Conservation (phyloP, 2,888 invertebrate genomes). For the Trichopoda pennipes region DNA sequence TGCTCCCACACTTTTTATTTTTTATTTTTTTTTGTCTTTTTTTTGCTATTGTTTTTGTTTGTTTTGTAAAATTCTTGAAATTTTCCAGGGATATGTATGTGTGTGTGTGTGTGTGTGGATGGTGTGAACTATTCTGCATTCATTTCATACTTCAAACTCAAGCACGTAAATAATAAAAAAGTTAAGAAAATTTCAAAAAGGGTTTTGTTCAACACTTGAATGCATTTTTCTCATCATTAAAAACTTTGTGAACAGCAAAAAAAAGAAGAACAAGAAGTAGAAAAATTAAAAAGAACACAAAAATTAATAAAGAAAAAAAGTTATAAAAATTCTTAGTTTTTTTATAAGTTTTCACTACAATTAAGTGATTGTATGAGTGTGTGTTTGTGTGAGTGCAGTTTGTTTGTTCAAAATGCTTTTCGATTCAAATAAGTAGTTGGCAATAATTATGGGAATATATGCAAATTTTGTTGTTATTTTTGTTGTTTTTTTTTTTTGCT, state of each 20-base stretch:
- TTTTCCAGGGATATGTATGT: neutral
- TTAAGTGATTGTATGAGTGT: slow-evolving; percentile 46
- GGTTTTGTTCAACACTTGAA: slow-evolving; percentile 54
- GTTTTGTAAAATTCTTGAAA: neutral
- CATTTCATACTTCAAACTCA: slow-evolving; percentile 6
- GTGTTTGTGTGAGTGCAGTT: slow-evolving; percentile 22
- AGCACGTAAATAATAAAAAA: neutral
- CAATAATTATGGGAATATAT: slow-evolving; percentile 64
- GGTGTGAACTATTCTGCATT: slow-evolving; percentile 39
- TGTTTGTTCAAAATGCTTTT: slow-evolving; percentile 13
- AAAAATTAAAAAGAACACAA: slow-evolving; percentile 8
- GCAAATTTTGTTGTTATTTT: slow-evolving; percentile 19
- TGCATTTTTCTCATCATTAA: slow-evolving; percentile 65
- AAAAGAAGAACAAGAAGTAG: neutral
- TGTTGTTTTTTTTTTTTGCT: neutral
- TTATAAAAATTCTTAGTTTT: slow-evolving; percentile 38
- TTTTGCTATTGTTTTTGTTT: too few species aligned
- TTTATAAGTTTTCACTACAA: slow-evolving; percentile 31
- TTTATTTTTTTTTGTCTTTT: too few species aligned
- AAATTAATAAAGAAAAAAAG: slow-evolving; percentile 29
- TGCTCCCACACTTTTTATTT: too few species aligned
- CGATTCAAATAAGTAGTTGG: slow-evolving; percentile 3
- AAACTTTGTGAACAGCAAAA: slow-evolving; percentile 25
- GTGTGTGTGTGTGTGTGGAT: slow-evolving; percentile 14
- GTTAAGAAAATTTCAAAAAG: slow-evolving; percentile 31